Evolutionary conservation across 2,888 invertebrate species (phyloP), one percentile per base, ranked within the genome.

Genomic region (Saturnia japonica): DNA sequence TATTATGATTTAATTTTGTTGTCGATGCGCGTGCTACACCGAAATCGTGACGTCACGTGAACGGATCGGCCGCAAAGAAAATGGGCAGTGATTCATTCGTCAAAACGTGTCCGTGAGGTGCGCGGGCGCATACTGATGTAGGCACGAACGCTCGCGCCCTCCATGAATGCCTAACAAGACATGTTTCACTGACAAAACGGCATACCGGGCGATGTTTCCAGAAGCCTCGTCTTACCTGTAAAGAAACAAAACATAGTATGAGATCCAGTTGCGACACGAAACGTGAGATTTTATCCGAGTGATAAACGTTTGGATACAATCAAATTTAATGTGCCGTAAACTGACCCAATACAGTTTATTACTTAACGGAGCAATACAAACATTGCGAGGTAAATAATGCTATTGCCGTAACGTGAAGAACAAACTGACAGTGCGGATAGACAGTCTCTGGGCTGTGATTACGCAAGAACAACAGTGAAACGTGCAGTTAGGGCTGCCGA

Each of bases 31-130:
- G 91, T 91, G 93, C 90, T 89, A 90, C 91, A 87, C 77, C 77
- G 74, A 79, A 85, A 82, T 92, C 93, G 93, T 93, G 93, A 91
- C 91, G 91, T 93, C 93, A 93, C 92, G 91, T 89, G 81, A 78
- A 80, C 83, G 75, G 74, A 76, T 72, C 75, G 72, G 75, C 77
- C 82, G 87, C 82, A 84, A 83, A 87, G 88, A 88, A 89, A 60
- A 86, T 83, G 78, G 78, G 54, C 85, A 85, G 88, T 92, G 92
- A 92, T 88, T 91, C 90, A 92, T 86, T 86, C 88, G 88, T 90
- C 88, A 88, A 89, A 88, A 85, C 89, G 86, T 88, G 90, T 84
- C 84, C 82, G 84, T 82, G 87, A 85, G 86, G 85, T 87, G 90
- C 90, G 88, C 92, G 89, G 88, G 91, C 91, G 91, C 92, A 92